These are phyloP conservation scores for Sebastes diaconus DNA, from an alignment of 2,797 vertebrate species.

Conservation along the genomic window DNA sequence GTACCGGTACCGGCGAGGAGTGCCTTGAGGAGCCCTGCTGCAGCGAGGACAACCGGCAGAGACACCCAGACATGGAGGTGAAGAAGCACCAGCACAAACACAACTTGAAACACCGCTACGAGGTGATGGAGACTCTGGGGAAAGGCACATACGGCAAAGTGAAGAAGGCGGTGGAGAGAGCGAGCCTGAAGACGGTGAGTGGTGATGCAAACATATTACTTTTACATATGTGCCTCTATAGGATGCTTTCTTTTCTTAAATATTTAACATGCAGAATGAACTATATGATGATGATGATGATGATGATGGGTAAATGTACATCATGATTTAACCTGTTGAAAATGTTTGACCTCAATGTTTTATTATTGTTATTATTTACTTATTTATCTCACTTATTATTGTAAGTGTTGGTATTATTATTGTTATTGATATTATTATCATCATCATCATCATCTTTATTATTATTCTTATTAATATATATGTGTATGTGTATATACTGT, in stretches of 20 bases:
- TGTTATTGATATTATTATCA: too few relatives aligned
- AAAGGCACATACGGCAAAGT: constrained; percentile 86
- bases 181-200: constrained; percentile 79
- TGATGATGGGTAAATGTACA: background rate
- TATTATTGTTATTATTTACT: too few relatives aligned
- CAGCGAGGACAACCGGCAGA: constrained; percentile 19
- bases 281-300: background rate
- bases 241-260: background rate
- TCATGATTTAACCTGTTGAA: background rate
- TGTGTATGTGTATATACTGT: too few relatives aligned
- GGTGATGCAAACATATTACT: background rate
- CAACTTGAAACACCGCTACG: constrained; percentile 84
- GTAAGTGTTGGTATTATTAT: too few relatives aligned
- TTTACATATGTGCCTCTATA: background rate
- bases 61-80: constrained; percentile 43
- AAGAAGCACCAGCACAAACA: constrained; percentile 87
- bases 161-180: constrained; percentile 83
- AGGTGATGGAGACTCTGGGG: constrained; percentile 86
- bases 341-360: background rate
- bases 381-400: too few relatives aligned
- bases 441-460: too few relatives aligned
- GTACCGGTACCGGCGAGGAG: background rate
- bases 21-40: constrained; percentile 8
- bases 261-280: too few relatives aligned
- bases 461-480: too few relatives aligned